Evolutionary conservation across 2,797 vertebrate species (phyloP), one percentile per base, ranked within the genome.

Genomic region (Psittacula echo): DNA sequence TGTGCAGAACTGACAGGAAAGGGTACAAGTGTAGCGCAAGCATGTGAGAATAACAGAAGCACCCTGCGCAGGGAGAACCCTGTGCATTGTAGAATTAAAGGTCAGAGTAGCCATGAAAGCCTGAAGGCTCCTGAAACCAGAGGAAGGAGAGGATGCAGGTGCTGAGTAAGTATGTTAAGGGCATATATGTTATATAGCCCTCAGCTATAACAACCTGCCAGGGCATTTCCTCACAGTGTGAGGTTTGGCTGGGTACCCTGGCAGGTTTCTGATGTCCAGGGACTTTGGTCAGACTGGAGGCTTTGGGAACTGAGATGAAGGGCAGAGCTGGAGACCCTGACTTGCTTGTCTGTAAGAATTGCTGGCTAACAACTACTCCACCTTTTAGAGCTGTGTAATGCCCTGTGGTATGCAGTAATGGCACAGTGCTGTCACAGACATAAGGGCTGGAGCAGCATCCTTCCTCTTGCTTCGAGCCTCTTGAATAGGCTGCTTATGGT

Each of bases 211-310:
- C 11, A 32, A 8, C 0, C 0, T 48, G 56, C 48, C 73, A 48
- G 51, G 30, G n/a, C 44, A 3, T 84, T 91, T 80, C 65, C 39
- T 85, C 34, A 12, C 44, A 4, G 1, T 54, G 19, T 37, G 83
- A 80, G 62, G n/a, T 48, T 0, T 0, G 0, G 41, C 68, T 71
- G 61, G 21, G 44, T 64, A 23, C 22, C n/a, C 13, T 56, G 83
- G 44, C 53, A 75, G 45, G n/a, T 37, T 80, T 73, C 18, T 80
- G 78, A 53, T 85, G 53, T 15, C 67, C 72, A 17, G 19, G 18
- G 22, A 10, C 68, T 76, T 27, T 68, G 60, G 50, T 72, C 87
- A 66, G 39, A 37, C 64, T 62, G 71, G 53, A 70, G 47, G 11
- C 2, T 12, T 60, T 3, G 9, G 51, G 56, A 84, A 16, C 65